phyloP scores from a whole-genome alignment of 2,797 vertebrate species.

The Simalia tracyae region DNA sequence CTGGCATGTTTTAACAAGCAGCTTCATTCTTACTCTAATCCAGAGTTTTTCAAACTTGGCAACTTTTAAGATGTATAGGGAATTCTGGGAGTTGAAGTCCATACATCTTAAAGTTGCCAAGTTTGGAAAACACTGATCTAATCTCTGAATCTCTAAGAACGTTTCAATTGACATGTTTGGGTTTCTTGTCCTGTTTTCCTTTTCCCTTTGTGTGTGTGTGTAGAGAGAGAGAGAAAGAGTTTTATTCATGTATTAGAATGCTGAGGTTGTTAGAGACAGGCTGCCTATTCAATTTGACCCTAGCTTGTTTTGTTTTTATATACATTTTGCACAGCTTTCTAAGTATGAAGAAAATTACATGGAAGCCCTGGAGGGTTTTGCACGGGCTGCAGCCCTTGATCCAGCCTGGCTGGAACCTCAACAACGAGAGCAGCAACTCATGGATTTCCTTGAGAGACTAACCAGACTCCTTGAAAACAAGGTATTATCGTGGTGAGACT shows the following conservation, averaged over 20 bases:
- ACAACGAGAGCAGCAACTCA: slow-evolving; percentile 80
- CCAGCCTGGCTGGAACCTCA: slow-evolving; percentile 82
- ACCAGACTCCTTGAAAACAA: slow-evolving; percentile 82
- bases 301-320: background rate
- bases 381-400: slow-evolving; percentile 80
- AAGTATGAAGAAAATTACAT: slow-evolving; percentile 90
- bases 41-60: too few species aligned
- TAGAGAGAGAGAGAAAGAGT: too few species aligned
- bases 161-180: background rate
- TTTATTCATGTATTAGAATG: background rate
- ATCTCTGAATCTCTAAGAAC: too few species aligned
- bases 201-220: background rate
- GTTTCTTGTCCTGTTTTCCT: background rate
- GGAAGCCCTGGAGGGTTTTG: slow-evolving; percentile 84
- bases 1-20: too few species aligned
- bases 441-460: slow-evolving; percentile 83
- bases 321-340: slow-evolving; percentile 73
- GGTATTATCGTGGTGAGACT: slow-evolving; percentile 63
- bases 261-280: background rate
- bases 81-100: too few species aligned
- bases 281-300: background rate
- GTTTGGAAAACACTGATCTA: too few species aligned
- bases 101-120: too few species aligned
- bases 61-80: too few species aligned
- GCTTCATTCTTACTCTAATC: background rate